These are phyloP conservation scores for Rhizomys pruinosus DNA, from an alignment of 2,113 vertebrate genomes.

Conservation along the genomic window DNA sequence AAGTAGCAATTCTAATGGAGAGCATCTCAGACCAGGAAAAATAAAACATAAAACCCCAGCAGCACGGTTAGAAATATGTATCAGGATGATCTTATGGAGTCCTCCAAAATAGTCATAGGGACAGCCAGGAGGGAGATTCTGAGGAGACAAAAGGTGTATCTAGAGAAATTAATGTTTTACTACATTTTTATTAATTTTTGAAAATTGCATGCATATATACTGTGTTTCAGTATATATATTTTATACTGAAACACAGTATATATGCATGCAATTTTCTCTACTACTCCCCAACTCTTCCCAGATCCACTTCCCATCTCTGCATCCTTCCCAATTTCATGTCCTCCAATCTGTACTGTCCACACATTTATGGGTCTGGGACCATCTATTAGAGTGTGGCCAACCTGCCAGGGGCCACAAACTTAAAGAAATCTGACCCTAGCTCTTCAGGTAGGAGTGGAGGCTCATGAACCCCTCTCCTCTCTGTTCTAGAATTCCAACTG, in stretches of 20 bases:
- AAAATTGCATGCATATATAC: neutral
- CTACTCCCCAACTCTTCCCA: neutral
- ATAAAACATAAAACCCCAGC: neutral
- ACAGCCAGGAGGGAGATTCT: neutral
- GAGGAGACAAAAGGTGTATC: neutral
- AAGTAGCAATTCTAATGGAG: neutral
- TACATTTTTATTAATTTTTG: neutral
- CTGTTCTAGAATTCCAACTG: neutral
- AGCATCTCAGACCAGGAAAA: neutral
- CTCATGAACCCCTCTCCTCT: no score
- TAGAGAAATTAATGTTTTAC: neutral
- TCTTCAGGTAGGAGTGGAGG: neutral
- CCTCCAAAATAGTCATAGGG: neutral
- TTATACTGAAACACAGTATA: no score
- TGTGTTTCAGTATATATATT: no score
- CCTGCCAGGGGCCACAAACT: neutral
- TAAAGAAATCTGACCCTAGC: neutral
- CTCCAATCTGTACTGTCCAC: neutral
- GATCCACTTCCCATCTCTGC: neutral
- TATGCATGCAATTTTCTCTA: no score
- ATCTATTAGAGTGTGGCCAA: neutral
- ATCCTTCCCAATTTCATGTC: neutral
- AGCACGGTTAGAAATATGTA: neutral
- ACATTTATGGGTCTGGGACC: no score
- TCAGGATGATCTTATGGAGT: neutral